Evolutionary conservation across 1,140 invertebrate species (phyloP).

Genomic region (Teleogryllus occipitalis): DNA sequence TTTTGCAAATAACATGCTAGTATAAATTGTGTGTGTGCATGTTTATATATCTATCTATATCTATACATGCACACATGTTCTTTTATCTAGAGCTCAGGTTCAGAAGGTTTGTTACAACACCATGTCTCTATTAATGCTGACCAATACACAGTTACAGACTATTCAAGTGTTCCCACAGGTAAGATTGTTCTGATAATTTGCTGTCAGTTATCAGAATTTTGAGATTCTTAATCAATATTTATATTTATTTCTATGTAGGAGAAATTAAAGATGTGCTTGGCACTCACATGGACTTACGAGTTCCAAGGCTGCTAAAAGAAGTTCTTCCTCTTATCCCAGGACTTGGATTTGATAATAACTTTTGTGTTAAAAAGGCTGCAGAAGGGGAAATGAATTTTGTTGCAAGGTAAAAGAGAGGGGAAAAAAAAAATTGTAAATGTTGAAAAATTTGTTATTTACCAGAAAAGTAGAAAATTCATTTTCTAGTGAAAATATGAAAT

Average conservation of each 20-base stretch:
- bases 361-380: conserved; percentile 45
- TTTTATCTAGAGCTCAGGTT: conserved; percentile 12
- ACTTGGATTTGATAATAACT: conserved; percentile 70
- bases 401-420: conserved; percentile 30
- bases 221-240: neutral
- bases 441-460: neutral
- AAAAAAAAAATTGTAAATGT: neutral
- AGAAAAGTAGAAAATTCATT: neutral
- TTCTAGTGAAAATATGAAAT: neutral
- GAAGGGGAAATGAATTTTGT: conserved; percentile 32
- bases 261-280: conserved; percentile 53
- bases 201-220: neutral
- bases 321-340: conserved; percentile 38
- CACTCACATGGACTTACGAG: conserved; percentile 61
- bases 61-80: neutral
- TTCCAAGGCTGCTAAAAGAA: conserved; percentile 28
- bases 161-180: conserved; percentile 65
- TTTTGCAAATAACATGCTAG: neutral
- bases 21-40: too few species aligned
- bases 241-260: conserved; percentile 39
- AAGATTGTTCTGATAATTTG: conserved; percentile 10
- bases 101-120: conserved; percentile 44
- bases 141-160: conserved; percentile 63
- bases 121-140: conserved; percentile 64
- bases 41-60: neutral